phyloP scores from a whole-genome alignment of 2,797 vertebrate genomes.

The Acrocephalus scirpaceus region DNA sequence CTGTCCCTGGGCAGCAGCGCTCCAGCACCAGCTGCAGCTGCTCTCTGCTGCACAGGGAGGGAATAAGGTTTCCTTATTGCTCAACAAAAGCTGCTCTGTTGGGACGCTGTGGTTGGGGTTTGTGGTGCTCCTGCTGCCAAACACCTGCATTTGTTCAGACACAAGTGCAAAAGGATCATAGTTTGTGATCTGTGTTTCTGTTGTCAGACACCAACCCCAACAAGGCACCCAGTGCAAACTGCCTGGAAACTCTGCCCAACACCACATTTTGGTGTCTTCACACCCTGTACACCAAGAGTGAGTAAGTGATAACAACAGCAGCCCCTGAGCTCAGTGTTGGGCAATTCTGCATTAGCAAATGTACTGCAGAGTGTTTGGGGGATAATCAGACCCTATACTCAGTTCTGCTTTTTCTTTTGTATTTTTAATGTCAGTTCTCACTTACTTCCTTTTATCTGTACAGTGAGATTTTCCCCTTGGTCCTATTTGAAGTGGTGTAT shows the following conservation, averaged over 20 bases:
- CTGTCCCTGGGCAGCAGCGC: accelerated
- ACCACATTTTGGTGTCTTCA: neutral
- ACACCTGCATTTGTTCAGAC: constrained; percentile 65
- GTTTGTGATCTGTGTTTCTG: neutral
- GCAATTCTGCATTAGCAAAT: neutral
- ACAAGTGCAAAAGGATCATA: neutral
- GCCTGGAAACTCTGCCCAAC: neutral
- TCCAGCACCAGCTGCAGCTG: constrained; percentile 23
- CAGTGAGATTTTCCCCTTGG: neutral
- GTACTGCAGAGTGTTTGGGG: accelerated
- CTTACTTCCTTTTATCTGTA: neutral
- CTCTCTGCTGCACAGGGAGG: neutral
- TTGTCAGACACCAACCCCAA: neutral
- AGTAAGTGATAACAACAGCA: neutral
- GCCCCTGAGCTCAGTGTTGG: neutral
- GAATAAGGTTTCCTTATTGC: neutral
- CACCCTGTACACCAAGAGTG: accelerated
- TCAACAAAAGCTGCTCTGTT: constrained; percentile 54
- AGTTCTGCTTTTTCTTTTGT: neutral
- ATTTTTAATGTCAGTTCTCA: neutral
- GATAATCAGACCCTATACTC: neutral
- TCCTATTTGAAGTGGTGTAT: neutral
- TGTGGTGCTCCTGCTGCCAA: constrained; percentile 47
- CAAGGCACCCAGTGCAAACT: neutral
- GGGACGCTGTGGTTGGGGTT: neutral